phyloP scores from a whole-genome alignment of 2,113 vertebrate genomes.

The Malurus cyaneus region DNA sequence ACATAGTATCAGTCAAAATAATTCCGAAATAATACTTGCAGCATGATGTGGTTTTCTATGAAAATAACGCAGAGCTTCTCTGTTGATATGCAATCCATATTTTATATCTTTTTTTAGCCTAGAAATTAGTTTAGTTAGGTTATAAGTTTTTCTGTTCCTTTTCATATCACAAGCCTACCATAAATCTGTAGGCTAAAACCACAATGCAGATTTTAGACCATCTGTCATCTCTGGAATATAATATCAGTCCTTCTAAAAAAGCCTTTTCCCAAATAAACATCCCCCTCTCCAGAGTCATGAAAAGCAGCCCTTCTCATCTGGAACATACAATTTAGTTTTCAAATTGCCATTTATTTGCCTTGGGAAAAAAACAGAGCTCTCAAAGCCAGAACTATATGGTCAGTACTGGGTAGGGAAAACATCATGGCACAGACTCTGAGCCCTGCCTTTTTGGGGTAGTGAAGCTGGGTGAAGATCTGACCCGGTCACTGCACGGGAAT shows the following conservation, averaged over 20 bases:
- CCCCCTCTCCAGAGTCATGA: background rate
- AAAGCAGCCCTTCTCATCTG: constrained; percentile 1
- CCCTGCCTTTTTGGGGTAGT: background rate
- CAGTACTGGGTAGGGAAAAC: background rate
- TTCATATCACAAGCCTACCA: background rate
- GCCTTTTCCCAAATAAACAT: constrained; percentile 8
- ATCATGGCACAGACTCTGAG: background rate
- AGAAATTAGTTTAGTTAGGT: background rate
- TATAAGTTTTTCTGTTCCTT: background rate
- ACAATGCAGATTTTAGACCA: constrained; percentile 28
- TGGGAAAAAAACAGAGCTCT: background rate
- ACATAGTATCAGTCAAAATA: background rate
- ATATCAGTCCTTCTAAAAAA: constrained; percentile 41
- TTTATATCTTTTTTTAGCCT: background rate
- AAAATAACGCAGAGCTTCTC: background rate
- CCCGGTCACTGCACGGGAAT: background rate
- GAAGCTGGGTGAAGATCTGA: background rate
- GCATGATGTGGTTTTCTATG: background rate
- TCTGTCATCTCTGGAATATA: constrained; percentile 36
- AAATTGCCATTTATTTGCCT: background rate
- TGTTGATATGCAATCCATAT: background rate
- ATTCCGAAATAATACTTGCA: background rate
- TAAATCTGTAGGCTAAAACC: constrained; percentile 31
- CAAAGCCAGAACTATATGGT: accelerated
- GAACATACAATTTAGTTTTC: background rate